Evolutionary conservation across 1,140 invertebrate genomes (phyloP).

Genomic region (Spodoptera litura): DNA sequence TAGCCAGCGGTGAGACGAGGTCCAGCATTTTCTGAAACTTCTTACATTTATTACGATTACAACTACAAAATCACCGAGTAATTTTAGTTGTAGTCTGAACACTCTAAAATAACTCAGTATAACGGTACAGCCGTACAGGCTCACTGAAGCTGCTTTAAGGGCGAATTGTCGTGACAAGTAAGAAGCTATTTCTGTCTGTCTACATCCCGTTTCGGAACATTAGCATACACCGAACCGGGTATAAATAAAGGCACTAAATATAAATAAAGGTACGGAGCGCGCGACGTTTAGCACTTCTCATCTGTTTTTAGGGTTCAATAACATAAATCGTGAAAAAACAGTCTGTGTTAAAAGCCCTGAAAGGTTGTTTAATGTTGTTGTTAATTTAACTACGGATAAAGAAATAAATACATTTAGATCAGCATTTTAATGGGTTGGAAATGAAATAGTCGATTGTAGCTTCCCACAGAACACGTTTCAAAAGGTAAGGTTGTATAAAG

Average conservation of each 20-base stretch:
- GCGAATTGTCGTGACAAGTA: constrained; percentile 67
- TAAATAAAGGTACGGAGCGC: constrained; percentile 56
- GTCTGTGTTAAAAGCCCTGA: constrained; percentile 31
- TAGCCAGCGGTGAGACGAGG: constrained; percentile 8
- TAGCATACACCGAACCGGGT: constrained; percentile 57
- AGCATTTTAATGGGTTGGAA: constrained; percentile 24
- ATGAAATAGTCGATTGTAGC: constrained; percentile 23
- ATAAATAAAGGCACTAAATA: constrained; percentile 63
- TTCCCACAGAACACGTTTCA: constrained; percentile 29
- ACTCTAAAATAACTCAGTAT: neutral
- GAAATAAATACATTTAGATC: constrained; percentile 25
- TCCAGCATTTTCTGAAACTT: constrained; percentile 29
- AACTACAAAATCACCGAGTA: neutral
- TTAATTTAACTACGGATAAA: constrained; percentile 32
- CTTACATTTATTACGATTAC: constrained; percentile 37
- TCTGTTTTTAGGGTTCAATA: constrained; percentile 55
- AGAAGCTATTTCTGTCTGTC: constrained; percentile 64
- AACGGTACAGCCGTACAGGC: constrained; percentile 22
- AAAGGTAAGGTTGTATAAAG: constrained; percentile 12
- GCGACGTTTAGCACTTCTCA: constrained; percentile 51
- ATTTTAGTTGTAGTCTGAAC: constrained; percentile 2
- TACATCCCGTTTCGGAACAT: constrained; percentile 64
- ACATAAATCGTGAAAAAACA: constrained; percentile 44
- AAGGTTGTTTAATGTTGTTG: constrained; percentile 35
- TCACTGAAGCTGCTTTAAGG: constrained; percentile 50